These are phyloP conservation scores for Pituophis catenifer DNA, from an alignment of 2,113 vertebrate species.

Conservation along the genomic window DNA sequence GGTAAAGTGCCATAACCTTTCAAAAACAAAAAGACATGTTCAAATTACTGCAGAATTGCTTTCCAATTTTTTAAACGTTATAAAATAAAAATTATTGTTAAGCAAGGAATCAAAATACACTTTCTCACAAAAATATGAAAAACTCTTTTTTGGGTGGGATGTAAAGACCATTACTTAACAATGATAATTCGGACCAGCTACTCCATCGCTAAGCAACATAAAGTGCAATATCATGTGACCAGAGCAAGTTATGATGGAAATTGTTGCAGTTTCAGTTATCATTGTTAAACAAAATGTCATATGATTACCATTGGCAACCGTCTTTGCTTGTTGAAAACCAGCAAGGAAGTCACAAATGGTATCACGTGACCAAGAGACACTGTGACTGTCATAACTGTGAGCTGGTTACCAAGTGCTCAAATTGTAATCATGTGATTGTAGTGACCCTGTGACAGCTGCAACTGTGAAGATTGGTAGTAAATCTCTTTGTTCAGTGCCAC, in stretches of 20 bases:
- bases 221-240: background rate
- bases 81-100: conserved; percentile 19
- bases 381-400: background rate
- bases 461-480: background rate
- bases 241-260: background rate
- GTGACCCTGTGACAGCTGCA: background rate
- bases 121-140: background rate
- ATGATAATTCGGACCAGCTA: background rate
- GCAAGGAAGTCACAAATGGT: background rate
- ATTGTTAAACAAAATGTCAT: background rate
- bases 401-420: background rate
- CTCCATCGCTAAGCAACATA: background rate
- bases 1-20: conserved; percentile 96
- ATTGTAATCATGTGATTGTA: background rate
- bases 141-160: background rate
- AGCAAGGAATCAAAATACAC: background rate
- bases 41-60: background rate
- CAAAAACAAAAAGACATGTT: conserved; percentile 28
- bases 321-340: background rate
- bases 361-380: background rate
- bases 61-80: background rate
- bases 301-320: background rate
- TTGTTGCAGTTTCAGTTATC: background rate
- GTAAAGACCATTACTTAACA: background rate
- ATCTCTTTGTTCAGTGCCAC: background rate